Percentiles rank a stretch among this genome's conserved stretches.
Conservation (phyloP, 1,140 invertebrate genomes). For the Microplitis demolitor region DNA sequence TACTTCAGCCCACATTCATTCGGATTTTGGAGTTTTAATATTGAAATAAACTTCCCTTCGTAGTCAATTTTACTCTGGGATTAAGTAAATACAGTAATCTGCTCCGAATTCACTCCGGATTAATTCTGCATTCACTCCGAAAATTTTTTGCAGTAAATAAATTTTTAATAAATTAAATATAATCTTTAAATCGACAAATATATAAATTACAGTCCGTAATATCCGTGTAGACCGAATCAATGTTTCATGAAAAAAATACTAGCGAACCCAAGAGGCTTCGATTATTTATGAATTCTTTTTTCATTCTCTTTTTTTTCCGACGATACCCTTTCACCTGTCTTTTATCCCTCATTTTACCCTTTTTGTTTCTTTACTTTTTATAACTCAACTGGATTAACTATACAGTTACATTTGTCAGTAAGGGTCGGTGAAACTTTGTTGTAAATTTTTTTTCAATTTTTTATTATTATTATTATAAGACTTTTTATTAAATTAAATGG, state of each 20-base stretch:
- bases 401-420: constrained; percentile 32
- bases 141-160: not conserved
- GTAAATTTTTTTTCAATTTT: not conserved
- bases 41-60: too few relatives aligned
- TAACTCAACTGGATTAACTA: constrained; percentile 25
- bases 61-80: too few relatives aligned
- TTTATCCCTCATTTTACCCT: not conserved
- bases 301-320: constrained; percentile 33
- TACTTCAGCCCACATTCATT: too few relatives aligned
- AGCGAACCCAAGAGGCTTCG: constrained; percentile 53
- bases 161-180: not conserved
- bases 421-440: not conserved
- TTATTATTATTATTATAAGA: not conserved
- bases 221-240: constrained; percentile 53
- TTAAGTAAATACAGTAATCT: too few relatives aligned
- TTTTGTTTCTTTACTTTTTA: constrained; percentile 29
- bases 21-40: too few relatives aligned
- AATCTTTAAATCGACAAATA: constrained; percentile 23
- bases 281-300: constrained; percentile 60
- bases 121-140: too few relatives aligned
- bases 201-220: constrained; percentile 53
- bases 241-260: constrained; percentile 61
- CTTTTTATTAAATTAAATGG: too few relatives aligned
- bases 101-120: too few relatives aligned
- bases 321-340: not conserved